Evolutionary conservation across 2,113 vertebrate species (phyloP).

Genomic region (Emberiza fucata): DNA sequence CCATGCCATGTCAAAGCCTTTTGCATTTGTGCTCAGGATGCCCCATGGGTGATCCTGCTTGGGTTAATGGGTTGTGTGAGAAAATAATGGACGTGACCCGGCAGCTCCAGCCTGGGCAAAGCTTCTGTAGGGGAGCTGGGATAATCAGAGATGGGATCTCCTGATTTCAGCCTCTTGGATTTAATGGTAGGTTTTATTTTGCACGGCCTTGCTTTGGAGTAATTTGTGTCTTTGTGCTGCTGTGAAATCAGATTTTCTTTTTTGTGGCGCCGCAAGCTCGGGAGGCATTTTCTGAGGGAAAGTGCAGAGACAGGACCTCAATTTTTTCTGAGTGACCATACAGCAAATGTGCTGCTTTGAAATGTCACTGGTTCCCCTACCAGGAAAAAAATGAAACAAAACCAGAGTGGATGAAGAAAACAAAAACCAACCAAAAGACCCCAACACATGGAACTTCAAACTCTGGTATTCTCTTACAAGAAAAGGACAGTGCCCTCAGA

Average conservation of each 20-base stretch:
- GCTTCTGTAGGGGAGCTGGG: not conserved
- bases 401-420: not conserved
- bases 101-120: not conserved
- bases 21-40: not conserved
- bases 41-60: not conserved
- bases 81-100: not conserved
- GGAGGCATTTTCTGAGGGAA: conserved; percentile 24
- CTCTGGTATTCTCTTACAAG: not conserved
- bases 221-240: conserved; percentile 34
- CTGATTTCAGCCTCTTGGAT: not conserved
- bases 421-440: not conserved
- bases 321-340: not conserved
- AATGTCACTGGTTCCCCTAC: conserved; percentile 14
- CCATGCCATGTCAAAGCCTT: not conserved
- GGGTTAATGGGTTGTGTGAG: not conserved
- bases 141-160: conserved; percentile 39
- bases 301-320: not conserved
- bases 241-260: conserved; percentile 20
- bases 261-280: not conserved
- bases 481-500: not conserved
- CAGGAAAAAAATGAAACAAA: not conserved
- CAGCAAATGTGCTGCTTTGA: conserved; percentile 12
- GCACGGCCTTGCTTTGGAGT: conserved; percentile 2
- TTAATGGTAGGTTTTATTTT: conserved; percentile 40
- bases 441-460: not conserved